These are phyloP conservation scores for Tychaedon coryphoeus DNA, from an alignment of 2,113 vertebrate genomes.

Conservation along the genomic window DNA sequence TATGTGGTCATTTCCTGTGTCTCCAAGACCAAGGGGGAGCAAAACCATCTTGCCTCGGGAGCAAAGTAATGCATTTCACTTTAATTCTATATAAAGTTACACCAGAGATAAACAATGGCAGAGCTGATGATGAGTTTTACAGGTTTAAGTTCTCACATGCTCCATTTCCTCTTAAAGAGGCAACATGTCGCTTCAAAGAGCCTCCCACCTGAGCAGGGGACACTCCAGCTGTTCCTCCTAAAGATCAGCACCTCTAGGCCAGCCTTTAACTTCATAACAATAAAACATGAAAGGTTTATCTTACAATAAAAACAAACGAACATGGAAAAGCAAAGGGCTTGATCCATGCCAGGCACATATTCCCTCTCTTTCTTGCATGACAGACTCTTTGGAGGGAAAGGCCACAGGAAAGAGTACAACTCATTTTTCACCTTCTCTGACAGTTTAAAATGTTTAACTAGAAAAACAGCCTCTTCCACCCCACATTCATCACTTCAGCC, in stretches of 20 bases:
- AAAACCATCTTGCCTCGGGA: neutral
- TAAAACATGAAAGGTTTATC: constrained; percentile 77
- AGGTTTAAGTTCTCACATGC: constrained; percentile 68
- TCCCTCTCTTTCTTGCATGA: constrained; percentile 59
- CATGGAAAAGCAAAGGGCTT: constrained; percentile 51
- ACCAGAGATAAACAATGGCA: constrained; percentile 59
- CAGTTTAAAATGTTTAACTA: constrained; percentile 74
- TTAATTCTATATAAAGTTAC: constrained; percentile 54
- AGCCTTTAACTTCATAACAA: constrained; percentile 71
- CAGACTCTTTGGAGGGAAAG: constrained; percentile 50
- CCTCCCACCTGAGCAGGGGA: constrained; percentile 72
- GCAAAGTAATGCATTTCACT: neutral
- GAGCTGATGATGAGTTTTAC: constrained; percentile 61
- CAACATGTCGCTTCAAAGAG: constrained; percentile 68
- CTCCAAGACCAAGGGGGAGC: neutral
- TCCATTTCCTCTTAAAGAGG: constrained; percentile 70
- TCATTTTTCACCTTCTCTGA: constrained; percentile 74
- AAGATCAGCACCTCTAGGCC: constrained; percentile 74
- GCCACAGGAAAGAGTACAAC: constrained; percentile 62
- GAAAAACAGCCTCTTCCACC: constrained; percentile 65
- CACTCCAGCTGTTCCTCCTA: constrained; percentile 76
- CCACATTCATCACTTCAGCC: constrained; percentile 7
- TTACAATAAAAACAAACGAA: constrained; percentile 77
- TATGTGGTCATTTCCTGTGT: constrained; percentile 19
- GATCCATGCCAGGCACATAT: constrained; percentile 51